These are phyloP conservation scores for Esperia sulphurella DNA, from an alignment of 2,888 invertebrate genomes.

Conservation along the genomic window DNA sequence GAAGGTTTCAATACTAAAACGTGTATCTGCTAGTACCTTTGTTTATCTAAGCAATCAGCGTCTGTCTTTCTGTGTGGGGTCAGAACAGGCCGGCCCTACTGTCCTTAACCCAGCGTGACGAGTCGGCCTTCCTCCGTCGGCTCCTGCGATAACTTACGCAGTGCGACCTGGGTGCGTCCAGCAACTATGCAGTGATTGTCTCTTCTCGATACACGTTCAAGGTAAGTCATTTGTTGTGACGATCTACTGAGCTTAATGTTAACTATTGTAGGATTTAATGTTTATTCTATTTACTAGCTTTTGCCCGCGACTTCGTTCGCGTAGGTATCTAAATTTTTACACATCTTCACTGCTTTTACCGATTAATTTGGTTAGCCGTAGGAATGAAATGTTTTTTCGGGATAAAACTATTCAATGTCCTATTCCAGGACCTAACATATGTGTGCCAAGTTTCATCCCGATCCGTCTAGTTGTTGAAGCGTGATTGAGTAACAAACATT, in stretches of 20 bases:
- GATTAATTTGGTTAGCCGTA: too few species aligned
- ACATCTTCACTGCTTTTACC: too few species aligned
- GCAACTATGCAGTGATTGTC: constrained; percentile 75
- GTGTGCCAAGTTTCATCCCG: too few species aligned
- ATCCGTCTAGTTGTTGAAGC: too few species aligned
- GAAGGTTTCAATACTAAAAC: constrained; percentile 5
- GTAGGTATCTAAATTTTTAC: too few species aligned
- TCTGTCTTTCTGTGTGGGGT: constrained; percentile 9
- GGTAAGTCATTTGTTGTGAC: constrained; percentile 30
- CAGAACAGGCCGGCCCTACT: constrained; percentile 37
- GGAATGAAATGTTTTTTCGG: too few species aligned
- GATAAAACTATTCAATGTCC: too few species aligned
- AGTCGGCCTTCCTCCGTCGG: constrained; percentile 66
- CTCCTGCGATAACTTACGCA: constrained; percentile 65
- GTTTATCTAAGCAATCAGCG: background rate
- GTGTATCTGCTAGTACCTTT: background rate
- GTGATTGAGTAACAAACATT: too few species aligned
- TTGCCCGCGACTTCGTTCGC: too few species aligned
- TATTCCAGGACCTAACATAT: too few species aligned
- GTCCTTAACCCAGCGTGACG: constrained; percentile 79
- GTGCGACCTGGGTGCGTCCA: constrained; percentile 70
- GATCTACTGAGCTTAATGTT: background rate
- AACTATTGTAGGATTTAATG: background rate
- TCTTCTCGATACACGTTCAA: constrained; percentile 66
- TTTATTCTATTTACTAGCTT: too few species aligned